Evolutionary conservation across 2,113 vertebrate genomes (phyloP).

Genomic region (Passer montanus): DNA sequence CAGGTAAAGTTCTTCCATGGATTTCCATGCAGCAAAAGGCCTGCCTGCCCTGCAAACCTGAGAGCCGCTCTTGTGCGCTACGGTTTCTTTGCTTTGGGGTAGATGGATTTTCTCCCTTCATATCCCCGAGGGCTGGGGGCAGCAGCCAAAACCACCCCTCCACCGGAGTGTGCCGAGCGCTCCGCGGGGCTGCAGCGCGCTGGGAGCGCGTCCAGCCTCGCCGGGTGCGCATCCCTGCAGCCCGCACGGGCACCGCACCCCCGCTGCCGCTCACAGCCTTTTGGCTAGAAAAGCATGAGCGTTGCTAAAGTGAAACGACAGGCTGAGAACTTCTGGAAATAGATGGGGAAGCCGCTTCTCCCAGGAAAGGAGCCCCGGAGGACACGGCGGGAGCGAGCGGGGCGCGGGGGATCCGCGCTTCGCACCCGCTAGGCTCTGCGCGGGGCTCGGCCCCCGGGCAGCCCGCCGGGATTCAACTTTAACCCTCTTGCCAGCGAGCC

Average conservation of each 20-base stretch:
- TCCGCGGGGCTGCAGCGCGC: not conserved
- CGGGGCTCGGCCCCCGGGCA: not conserved
- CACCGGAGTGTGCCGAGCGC: not conserved
- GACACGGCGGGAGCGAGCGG: not conserved
- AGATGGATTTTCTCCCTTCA: not conserved
- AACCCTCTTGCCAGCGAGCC: not conserved
- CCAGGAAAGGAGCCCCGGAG: not conserved
- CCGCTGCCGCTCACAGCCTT: fast-evolving
- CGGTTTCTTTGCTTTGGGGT: not conserved
- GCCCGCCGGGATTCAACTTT: not conserved
- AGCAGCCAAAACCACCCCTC: fast-evolving
- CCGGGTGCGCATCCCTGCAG: fast-evolving
- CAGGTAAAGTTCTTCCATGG: not conserved
- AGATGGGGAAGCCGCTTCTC: not conserved
- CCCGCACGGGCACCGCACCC: fast-evolving
- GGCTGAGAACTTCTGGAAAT: not conserved
- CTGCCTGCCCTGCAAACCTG: not conserved
- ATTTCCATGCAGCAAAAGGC: not conserved
- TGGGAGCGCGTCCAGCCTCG: not conserved
- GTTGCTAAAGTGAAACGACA: not conserved
- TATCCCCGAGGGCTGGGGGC: not conserved
- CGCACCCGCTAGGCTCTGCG: not conserved
- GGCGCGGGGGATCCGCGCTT: not conserved
- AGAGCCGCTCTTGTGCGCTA: not conserved
- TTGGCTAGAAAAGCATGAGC: not conserved